Conservation (phyloP, 1,140 invertebrate species). For the Charaxes varanes region DNA sequence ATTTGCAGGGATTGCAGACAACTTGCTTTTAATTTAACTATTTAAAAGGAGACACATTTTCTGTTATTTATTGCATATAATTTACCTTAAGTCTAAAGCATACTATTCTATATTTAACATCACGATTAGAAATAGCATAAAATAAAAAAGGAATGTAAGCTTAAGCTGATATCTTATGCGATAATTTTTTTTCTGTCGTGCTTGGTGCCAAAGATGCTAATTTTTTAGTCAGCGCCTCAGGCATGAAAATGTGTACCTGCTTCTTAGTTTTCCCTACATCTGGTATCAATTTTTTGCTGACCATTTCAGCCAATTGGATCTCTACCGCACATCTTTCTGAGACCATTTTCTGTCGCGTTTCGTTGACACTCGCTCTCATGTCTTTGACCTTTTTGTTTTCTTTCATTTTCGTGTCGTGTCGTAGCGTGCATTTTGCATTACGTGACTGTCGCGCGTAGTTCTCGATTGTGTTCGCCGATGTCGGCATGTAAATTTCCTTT, state of each 20-base stretch:
- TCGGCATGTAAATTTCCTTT: conserved; percentile 50
- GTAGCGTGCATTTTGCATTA: conserved; percentile 50
- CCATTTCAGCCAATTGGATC: conserved; percentile 62
- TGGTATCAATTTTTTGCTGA: conserved; percentile 63
- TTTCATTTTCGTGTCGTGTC: conserved; percentile 40
- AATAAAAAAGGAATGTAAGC: neutral
- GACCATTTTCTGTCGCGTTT: conserved; percentile 50
- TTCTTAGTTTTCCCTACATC: conserved; percentile 58
- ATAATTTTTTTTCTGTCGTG: conserved; percentile 47
- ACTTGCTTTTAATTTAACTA: too few species aligned
- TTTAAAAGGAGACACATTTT: too few species aligned
- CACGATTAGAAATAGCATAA: neutral
- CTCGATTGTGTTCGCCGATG: conserved; percentile 60
- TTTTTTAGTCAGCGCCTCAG: conserved; percentile 71
- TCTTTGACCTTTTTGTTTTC: conserved; percentile 54
- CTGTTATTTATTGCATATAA: too few species aligned
- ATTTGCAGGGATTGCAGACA: too few species aligned
- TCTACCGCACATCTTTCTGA: conserved; percentile 49
- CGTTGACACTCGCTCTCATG: conserved; percentile 37
- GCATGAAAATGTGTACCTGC: conserved; percentile 82
- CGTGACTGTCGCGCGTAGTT: conserved; percentile 68
- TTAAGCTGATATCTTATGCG: conserved; percentile 29
- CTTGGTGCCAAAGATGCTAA: conserved; percentile 28
- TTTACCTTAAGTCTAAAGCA: too few species aligned
- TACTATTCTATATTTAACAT: too few species aligned